Conservation (phyloP, 2,113 vertebrate species). For the Oreotragus oreotragus region DNA sequence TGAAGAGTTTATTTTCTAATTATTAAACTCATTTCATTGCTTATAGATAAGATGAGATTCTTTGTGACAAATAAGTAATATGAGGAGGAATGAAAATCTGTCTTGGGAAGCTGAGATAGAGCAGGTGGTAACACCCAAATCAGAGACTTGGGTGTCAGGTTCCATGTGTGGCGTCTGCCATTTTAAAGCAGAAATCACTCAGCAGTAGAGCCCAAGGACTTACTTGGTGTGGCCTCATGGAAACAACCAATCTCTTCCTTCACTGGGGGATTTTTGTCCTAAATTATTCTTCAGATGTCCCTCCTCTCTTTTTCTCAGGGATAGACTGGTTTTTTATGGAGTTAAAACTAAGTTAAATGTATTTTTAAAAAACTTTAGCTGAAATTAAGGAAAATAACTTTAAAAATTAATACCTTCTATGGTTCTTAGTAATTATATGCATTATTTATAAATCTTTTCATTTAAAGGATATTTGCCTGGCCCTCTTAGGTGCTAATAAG, state of each 20-base stretch:
- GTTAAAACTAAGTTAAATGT: neutral
- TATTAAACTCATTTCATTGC: neutral
- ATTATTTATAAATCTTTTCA: neutral
- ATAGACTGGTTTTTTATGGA: neutral
- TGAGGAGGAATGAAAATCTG: neutral
- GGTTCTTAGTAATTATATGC: neutral
- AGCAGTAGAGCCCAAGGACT: neutral
- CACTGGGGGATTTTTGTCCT: neutral
- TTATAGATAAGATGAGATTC: neutral
- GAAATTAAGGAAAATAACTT: neutral
- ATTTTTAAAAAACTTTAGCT: neutral
- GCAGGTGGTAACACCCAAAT: fast-evolving
- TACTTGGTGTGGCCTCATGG: fast-evolving
- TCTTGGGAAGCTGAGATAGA: neutral
- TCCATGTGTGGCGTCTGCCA: fast-evolving
- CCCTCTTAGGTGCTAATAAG: neutral
- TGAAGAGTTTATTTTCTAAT: neutral
- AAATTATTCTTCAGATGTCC: neutral
- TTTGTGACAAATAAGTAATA: neutral
- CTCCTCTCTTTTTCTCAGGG: neutral
- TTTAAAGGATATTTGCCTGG: neutral
- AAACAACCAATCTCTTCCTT: neutral
- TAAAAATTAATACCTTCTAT: neutral
- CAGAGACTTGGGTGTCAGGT: fast-evolving
- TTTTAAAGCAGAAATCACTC: neutral